Percentiles rank a stretch among this genome's conserved stretches.
These are phyloP conservation scores for Helicolenus hilgendorfi DNA, from an alignment of 2,797 vertebrate species.

Conservation along the genomic window DNA sequence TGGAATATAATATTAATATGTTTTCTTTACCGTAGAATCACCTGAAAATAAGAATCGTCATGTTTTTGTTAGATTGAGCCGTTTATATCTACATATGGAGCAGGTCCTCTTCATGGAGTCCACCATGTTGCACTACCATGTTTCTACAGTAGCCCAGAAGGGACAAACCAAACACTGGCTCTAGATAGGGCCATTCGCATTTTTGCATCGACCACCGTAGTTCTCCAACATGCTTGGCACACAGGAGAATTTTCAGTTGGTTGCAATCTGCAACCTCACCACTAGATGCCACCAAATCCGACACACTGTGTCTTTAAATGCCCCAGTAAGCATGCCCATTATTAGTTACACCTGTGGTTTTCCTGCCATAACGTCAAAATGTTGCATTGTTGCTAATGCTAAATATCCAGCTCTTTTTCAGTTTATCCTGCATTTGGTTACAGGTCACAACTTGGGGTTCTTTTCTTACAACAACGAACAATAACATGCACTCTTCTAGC, in stretches of 20 bases:
- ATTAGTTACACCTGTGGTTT: background rate
- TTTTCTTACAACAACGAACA: too few species aligned
- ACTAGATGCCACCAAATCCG: background rate
- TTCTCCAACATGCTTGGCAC: background rate
- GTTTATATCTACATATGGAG: background rate
- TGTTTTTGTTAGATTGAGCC: background rate
- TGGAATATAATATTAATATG: background rate
- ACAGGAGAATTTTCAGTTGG: background rate
- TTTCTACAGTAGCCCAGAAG: background rate
- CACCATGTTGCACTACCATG: background rate
- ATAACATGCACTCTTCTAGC: too few species aligned
- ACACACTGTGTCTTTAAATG: background rate
- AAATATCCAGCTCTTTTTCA: background rate
- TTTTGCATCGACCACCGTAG: background rate
- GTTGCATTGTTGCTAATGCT: background rate
- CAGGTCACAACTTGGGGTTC: too few species aligned
- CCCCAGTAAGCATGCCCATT: background rate
- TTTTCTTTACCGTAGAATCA: background rate
- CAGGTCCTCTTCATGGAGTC: background rate
- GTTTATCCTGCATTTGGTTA: background rate
- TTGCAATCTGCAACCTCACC: background rate
- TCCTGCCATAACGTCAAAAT: background rate
- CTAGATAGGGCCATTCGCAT: background rate
- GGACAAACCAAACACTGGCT: background rate
- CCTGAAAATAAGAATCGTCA: background rate